Evolutionary conservation across 2,113 vertebrate genomes (phyloP).

Genomic region (Hirundichthys speculiger): DNA sequence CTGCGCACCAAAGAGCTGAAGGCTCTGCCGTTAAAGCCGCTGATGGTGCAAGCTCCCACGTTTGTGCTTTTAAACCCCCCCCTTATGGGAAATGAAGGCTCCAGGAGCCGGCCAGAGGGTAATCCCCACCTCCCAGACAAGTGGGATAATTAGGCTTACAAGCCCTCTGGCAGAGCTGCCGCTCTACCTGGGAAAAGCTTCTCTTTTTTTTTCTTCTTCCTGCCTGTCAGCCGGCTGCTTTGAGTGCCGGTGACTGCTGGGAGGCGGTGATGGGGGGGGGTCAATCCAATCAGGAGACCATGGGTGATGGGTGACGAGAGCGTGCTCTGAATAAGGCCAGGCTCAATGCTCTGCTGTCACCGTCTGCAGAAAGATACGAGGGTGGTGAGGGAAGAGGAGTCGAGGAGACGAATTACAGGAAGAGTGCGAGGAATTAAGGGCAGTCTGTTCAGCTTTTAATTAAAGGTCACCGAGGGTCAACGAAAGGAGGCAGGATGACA

Average conservation of each 20-base stretch:
- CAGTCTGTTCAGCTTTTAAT: not conserved
- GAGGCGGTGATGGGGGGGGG: constrained; percentile 3
- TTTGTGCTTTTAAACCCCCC: constrained; percentile 35
- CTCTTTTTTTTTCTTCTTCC: constrained; percentile 14
- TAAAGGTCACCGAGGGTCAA: too few relatives aligned
- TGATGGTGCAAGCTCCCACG: constrained; percentile 20
- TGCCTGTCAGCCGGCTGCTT: constrained; percentile 44
- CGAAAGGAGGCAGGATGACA: too few relatives aligned
- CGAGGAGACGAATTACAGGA: constrained; percentile 14
- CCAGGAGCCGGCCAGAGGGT: constrained; percentile 38
- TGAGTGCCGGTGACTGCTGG: constrained; percentile 49
- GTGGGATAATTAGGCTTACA: constrained; percentile 52
- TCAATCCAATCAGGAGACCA: constrained; percentile 61
- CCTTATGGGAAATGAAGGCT: constrained; percentile 35
- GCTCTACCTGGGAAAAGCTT: constrained; percentile 54
- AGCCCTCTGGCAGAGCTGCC: constrained; percentile 43
- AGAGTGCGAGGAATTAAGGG: not conserved
- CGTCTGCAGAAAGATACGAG: constrained; percentile 7
- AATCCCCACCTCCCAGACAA: constrained; percentile 50
- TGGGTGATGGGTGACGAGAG: constrained; percentile 58
- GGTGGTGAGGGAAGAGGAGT: not conserved
- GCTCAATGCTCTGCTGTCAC: constrained; percentile 40
- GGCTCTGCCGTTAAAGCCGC: constrained; percentile 18
- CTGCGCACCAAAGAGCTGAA: constrained; percentile 14
- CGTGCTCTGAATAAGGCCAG: constrained; percentile 58